Conservation (phyloP, 2,797 vertebrate genomes). For the Hyperoplus lanceolatus region DNA sequence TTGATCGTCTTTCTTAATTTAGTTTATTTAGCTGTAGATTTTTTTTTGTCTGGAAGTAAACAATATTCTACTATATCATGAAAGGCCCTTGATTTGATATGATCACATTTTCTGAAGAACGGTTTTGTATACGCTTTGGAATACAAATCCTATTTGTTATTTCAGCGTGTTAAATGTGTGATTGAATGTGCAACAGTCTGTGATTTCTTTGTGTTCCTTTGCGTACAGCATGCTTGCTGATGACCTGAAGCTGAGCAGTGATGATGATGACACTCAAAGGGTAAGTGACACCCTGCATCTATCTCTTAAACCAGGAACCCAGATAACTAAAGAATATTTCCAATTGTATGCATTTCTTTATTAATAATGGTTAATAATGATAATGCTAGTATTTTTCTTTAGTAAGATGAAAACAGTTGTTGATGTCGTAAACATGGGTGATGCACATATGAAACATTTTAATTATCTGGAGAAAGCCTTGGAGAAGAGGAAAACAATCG, state of each 20-base stretch:
- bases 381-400: background rate
- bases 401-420: background rate
- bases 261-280: slow-evolving; percentile 93
- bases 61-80: background rate
- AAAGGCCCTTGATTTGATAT: background rate
- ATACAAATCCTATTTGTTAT: background rate
- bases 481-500: background rate
- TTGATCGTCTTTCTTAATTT: too few relatives aligned
- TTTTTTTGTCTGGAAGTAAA: background rate
- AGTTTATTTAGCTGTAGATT: background rate
- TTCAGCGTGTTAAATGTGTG: background rate
- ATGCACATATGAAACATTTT: background rate
- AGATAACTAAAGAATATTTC: background rate
- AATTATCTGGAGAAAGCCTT: background rate
- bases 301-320: background rate
- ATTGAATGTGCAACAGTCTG: background rate
- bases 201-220: slow-evolving; percentile 23
- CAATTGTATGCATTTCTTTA: slow-evolving; percentile 1
- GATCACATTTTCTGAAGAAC: background rate
- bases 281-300: slow-evolving; percentile 74
- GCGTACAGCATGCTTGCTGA: slow-evolving; percentile 94
- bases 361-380: background rate
- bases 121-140: background rate
- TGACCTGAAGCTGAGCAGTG: slow-evolving; percentile 97
- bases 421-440: background rate